Evolutionary conservation across 1,140 invertebrate genomes (phyloP).

Genomic region (Pachypeltis micranthus): DNA sequence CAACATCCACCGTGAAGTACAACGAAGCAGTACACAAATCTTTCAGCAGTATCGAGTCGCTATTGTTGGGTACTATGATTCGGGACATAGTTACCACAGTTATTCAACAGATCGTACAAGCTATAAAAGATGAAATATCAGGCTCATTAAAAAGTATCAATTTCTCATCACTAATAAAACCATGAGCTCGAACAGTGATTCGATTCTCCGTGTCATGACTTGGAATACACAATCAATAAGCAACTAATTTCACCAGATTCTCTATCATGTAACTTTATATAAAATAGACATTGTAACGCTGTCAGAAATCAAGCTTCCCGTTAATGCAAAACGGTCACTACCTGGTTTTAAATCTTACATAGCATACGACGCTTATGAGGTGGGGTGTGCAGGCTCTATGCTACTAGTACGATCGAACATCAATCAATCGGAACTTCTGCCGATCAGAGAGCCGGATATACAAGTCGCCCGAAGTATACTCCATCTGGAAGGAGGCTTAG

Average conservation of each 20-base stretch:
- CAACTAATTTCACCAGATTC: no score
- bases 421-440: neutral
- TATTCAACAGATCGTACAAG: no score
- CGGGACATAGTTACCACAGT: no score
- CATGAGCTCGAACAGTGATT: no score
- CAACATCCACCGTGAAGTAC: no score
- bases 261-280: neutral
- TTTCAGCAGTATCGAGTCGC: no score
- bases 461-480: neutral
- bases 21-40: no score
- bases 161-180: no score
- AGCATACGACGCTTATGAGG: neutral
- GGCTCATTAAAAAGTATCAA: no score
- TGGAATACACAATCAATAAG: neutral
- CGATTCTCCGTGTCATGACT: neutral
- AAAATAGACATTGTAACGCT: neutral
- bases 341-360: neutral
- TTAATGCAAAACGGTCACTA: neutral
- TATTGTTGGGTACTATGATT: no score
- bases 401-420: neutral
- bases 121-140: no score
- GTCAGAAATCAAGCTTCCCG: neutral
- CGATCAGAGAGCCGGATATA: neutral
- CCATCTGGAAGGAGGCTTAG: neutral
- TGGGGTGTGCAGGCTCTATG: neutral